phyloP scores from a whole-genome alignment of 1,140 invertebrate genomes.

The Rhagoletis zephyria region DNA sequence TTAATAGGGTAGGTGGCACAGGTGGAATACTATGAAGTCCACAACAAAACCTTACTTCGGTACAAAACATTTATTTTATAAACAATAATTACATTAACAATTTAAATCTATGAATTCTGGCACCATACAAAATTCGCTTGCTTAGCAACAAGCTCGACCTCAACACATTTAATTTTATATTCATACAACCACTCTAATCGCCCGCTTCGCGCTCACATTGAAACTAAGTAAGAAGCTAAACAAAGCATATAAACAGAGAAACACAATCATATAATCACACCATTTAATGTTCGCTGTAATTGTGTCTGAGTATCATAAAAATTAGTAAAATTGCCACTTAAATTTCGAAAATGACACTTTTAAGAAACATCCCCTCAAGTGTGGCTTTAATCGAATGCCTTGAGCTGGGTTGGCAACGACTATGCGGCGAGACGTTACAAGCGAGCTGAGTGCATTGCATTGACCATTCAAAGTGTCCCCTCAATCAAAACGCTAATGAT shows the following conservation, averaged over 20 bases:
- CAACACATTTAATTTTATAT: not conserved
- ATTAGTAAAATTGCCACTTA: conserved; percentile 48
- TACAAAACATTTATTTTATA: too few relatives aligned
- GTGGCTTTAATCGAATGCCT: not conserved
- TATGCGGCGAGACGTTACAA: not conserved
- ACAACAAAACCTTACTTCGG: too few relatives aligned
- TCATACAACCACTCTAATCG: not conserved
- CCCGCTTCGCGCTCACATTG: not conserved
- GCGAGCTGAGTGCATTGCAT: not conserved
- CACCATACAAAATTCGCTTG: too few relatives aligned
- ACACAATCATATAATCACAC: not conserved
- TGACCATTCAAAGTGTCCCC: conserved; percentile 9
- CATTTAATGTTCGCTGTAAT: conserved; percentile 8
- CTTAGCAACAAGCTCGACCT: too few relatives aligned
- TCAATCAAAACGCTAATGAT: conserved; percentile 38
- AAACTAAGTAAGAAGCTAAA: not conserved
- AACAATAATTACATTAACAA: too few relatives aligned
- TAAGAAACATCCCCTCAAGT: not conserved
- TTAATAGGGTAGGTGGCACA: too few relatives aligned
- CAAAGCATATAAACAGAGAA: not conserved
- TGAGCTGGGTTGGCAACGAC: not conserved
- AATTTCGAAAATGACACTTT: conserved; percentile 18
- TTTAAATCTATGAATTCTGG: too few relatives aligned
- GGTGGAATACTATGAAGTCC: too few relatives aligned
- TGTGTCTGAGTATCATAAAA: not conserved